Base-by-base conservation (phyloP, 2,113 vertebrate species). In the Cettia cetti region DNA sequence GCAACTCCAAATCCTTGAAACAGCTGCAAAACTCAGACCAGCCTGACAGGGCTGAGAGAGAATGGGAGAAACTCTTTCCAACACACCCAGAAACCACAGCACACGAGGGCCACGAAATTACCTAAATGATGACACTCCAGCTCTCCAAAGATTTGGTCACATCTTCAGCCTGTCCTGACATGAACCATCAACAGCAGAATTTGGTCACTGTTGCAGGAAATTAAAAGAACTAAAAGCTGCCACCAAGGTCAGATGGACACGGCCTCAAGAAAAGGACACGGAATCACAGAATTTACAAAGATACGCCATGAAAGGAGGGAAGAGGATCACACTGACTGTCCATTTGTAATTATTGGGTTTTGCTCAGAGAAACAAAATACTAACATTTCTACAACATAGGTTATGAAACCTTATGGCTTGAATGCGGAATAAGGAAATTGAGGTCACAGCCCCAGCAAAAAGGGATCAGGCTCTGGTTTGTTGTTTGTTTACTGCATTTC, bases 251-350 rank as follows among this genome's bases (percentile, higher is more conserved):
- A 49, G 30, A n/a, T 15, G 64, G 44, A 59, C 20, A 6, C 1
- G 1, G 31, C 61, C 60, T 21, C 42, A 14, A 40, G 24, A 30
- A 52, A 7, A 74, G 60, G 30, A n/a, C 0, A 2, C 6, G 24
- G 24, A 40, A 74, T 49, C 12, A 10, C 19, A n/a, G 22, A 56
- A 84, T n/a, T 54, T 9, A 39, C 23, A n/a, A 39, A 28, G 18
- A 11, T 10, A 42, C 1, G 1, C 3, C 8, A 0, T n/a, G 39
- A 44, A 8, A n/a, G 21, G 26, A 61, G 40, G 40, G 42, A 17
- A 47, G 54, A 33, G 14, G 33, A 45, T 9, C 33, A 28, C 8
- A 1, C 35, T 27, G 52, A 39, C 40, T 18, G 18, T 2, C 64
- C 9, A 3, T 49, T 59, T 59, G 11, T 57, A 69, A 69, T 49